A percentile compares a stretch with the other conserved stretches of the same genome.
These are phyloP conservation scores for Drosophila fungiperda DNA, from an alignment of 2,888 invertebrate species.

Conservation along the genomic window DNA sequence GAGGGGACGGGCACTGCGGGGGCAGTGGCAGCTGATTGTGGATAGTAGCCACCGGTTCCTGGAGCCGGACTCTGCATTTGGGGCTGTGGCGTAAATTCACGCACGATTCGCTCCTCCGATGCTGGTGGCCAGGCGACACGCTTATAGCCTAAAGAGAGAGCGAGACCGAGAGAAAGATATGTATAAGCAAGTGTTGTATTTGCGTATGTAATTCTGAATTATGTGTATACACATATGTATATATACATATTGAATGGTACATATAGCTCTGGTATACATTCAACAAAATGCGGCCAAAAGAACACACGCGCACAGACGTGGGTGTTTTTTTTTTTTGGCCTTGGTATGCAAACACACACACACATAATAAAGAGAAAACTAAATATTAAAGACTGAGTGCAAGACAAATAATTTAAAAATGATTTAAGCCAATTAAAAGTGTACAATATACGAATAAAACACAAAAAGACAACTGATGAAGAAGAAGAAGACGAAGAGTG, in stretches of 20 bases:
- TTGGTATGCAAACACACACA: slow-evolving; percentile 35
- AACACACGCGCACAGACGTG: slow-evolving; percentile 60
- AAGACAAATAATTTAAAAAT: slow-evolving; percentile 73
- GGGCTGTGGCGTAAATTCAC: slow-evolving; percentile 85
- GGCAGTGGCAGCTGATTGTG: slow-evolving; percentile 44
- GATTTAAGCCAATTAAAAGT: slow-evolving; percentile 77
- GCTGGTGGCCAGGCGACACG: slow-evolving; percentile 95
- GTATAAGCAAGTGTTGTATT: slow-evolving; percentile 13
- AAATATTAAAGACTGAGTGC: slow-evolving; percentile 42
- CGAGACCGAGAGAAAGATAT: neutral
- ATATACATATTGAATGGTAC: slow-evolving; percentile 5
- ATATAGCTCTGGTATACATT: slow-evolving; percentile 34
- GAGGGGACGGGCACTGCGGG: slow-evolving; percentile 6
- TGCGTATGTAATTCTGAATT: neutral
- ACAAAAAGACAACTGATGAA: slow-evolving; percentile 11
- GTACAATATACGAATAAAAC: slow-evolving; percentile 23
- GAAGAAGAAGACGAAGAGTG: slow-evolving; percentile 14
- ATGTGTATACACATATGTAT: slow-evolving; percentile 6
- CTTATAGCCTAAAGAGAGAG: slow-evolving; percentile 88
- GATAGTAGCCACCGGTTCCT: slow-evolving; percentile 66
- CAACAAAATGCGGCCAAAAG: slow-evolving; percentile 73
- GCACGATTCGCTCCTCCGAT: slow-evolving; percentile 89
- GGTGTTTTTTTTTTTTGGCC: slow-evolving; percentile 60
- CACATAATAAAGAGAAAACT: neutral
- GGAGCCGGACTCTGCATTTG: slow-evolving; percentile 75